Evolutionary conservation across 1,140 invertebrate species (phyloP).

Genomic region (Hormaphis cornu): DNA sequence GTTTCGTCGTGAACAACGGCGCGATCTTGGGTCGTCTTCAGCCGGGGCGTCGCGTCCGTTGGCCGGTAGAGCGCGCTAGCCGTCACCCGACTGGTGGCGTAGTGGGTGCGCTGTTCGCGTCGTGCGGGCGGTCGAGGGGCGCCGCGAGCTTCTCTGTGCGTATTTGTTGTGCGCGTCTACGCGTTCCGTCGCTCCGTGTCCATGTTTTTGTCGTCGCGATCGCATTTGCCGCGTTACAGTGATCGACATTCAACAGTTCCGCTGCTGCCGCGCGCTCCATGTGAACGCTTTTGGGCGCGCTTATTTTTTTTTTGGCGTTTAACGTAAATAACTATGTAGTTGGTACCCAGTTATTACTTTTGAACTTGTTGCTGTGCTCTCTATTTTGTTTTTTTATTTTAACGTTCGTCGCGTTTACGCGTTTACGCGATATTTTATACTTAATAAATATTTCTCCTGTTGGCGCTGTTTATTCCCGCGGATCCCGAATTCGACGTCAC

Average conservation of each 20-base stretch:
- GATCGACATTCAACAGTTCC: constrained; percentile 29
- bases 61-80: background rate
- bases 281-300: background rate
- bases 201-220: constrained; percentile 17
- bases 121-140: background rate
- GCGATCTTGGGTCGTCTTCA: background rate
- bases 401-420: too few species aligned
- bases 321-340: too few species aligned
- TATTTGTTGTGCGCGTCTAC: constrained; percentile 18
- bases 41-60: background rate
- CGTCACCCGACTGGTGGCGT: background rate
- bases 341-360: too few species aligned
- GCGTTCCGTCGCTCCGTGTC: background rate
- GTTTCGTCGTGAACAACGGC: background rate
- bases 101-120: background rate
- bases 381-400: too few species aligned
- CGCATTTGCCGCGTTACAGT: background rate
- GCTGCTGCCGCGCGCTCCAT: background rate
- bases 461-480: too few species aligned
- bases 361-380: too few species aligned
- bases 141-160: background rate
- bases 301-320: background rate
- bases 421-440: too few species aligned
- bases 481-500: too few species aligned
- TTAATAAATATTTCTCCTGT: too few species aligned